Evolutionary conservation across 2,888 invertebrate genomes (phyloP), one percentile per base, ranked within the genome.

Genomic region (Eristalinus sepulchralis): DNA sequence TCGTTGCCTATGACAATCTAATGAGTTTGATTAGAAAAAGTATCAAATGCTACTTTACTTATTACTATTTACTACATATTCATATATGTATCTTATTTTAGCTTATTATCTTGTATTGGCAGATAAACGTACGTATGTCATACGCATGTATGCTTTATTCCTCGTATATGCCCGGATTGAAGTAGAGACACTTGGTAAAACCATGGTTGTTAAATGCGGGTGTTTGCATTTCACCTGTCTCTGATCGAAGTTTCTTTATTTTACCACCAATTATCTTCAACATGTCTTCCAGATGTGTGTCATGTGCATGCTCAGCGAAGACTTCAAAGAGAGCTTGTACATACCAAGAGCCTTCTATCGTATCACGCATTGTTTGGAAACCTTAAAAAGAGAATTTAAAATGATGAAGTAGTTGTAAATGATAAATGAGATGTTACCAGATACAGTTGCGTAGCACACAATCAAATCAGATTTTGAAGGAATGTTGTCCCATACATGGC

Each of bases 251-350:
- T 1, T 89, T 89, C 71, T 91, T 91, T 88, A 95, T 92, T 88
- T 91, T 89, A 60, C 90, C 83, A 90, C 95, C 95, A 59, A 95
- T 95, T 79, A 95, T 93, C 91, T 94, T 95, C 88, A 96, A 92
- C 90, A 96, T 94, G 88, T 94, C 94, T 91, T 95, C 95, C 47
- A 96, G 92, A 90, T 95, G 94, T 33, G 92, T 93, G 89, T 95
- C 93, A 91, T 95, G 94, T 13, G 96, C 95, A 90, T 95, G 93
- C 88, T 93, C 92, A 88, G 95, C 95, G 91, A 96, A 95, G 89
- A 95, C 94, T 88, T 94, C 91, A 91, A 96, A 96, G 89, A 96
- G 92, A 85, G 93, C 93, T 91, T 95, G 95, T 89, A 96, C 95
- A 92, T 95, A 96, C 96, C 96, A 96, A 59, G 95, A 95, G 24